Evolutionary conservation across 1,140 invertebrate genomes (phyloP), one percentile per base, ranked within the genome.

Genomic region (Calephelis nemesis): DNA sequence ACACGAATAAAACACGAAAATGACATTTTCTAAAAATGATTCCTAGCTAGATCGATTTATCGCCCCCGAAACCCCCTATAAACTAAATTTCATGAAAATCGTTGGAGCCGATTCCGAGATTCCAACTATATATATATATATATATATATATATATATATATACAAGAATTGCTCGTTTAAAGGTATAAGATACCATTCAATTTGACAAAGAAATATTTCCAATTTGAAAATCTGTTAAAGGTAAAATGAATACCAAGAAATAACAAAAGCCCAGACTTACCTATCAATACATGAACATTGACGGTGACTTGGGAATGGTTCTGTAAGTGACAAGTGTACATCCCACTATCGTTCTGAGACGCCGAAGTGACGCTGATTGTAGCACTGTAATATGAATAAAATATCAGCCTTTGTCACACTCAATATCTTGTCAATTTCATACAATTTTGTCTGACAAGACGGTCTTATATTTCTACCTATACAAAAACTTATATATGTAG

Each of bases 271-370:
- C 11, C 7, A 30, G 49, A 76, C 88, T 87, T 79, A 91, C 88
- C 88, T 70, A 87, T 91, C 47, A 91, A 71, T 19, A 91, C 88
- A 40, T 91, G 88, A 9, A 91, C 88, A 74, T 88, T 89, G 15
- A 90, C 78, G 0, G 78, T 85, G 12, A 87, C 85, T 75, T 87
- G 87, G 5, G 89, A 90, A 72, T 91, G 87, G 65, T 91, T 90
- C 48, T 79, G 77, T 47, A 91, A 74, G 50, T 80, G 71, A 71
- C 89, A 91, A 7, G 83, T 86, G 60, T 91, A 91, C 8, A 81
- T 81, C 5, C 87, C 89, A 60, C 82, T 88, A 69, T 91, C 89
- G 65, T 85, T 89, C 65, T 90, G 89, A 13, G 87, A 91, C 0
- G 89, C 89, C 19, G 87, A 84, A 19, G 79, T 74, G 1, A 91